These are phyloP conservation scores for Microcebus tavaratra DNA, from an alignment of 2,113 vertebrate genomes.

Conservation along the genomic window DNA sequence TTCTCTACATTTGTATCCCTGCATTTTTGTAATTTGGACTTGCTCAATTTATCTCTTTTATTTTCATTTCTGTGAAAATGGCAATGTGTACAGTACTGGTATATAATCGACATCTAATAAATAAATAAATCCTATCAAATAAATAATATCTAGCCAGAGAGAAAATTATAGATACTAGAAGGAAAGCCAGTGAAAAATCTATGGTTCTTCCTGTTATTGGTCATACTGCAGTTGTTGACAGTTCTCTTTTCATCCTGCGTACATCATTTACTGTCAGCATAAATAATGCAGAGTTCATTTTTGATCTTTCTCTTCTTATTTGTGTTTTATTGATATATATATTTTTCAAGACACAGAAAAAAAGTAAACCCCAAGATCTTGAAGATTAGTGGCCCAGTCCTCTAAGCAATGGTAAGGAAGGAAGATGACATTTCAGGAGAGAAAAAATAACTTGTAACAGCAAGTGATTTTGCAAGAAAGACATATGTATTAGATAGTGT, in stretches of 20 bases:
- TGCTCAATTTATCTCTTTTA: not conserved
- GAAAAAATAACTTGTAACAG: slow-evolving; percentile 22
- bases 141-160: not conserved
- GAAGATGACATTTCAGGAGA: slow-evolving; percentile 39
- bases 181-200: not conserved
- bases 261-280: not conserved
- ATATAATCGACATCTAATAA: not conserved
- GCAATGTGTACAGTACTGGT: not conserved
- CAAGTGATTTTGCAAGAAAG: slow-evolving; percentile 26
- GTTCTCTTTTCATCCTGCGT: not conserved
- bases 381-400: not conserved
- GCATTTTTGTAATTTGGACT: not conserved
- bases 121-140: slow-evolving; percentile 25
- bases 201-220: not conserved
- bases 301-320: slow-evolving; percentile 35
- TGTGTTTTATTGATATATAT: not conserved
- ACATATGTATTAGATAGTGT: not conserved
- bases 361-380: not conserved
- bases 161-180: not conserved
- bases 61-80: not conserved
- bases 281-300: slow-evolving; percentile 25
- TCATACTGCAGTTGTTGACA: not conserved
- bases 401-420: not conserved
- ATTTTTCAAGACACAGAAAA: slow-evolving; percentile 2
- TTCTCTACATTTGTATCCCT: not conserved